Evolutionary conservation across 2,797 vertebrate species (phyloP).

Genomic region (Chaetodon trifasciatus): DNA sequence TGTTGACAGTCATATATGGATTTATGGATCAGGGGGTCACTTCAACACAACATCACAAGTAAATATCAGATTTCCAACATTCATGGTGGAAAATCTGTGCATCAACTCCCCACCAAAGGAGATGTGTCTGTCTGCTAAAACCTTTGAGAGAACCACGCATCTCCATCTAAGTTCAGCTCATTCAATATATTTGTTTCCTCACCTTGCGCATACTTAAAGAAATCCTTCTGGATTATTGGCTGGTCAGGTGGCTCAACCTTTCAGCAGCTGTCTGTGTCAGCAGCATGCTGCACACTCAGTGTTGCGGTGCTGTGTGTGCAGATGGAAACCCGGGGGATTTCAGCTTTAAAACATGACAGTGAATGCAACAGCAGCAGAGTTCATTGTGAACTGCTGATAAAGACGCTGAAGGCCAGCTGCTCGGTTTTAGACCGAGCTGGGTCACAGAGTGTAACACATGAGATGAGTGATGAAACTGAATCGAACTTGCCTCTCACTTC

Average conservation of each 20-base stretch:
- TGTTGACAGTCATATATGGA: constrained; percentile 18
- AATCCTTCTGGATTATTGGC: constrained; percentile 63
- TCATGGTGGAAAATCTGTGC: constrained; percentile 3
- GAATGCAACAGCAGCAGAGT: constrained; percentile 64
- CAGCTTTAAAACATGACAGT: constrained; percentile 58
- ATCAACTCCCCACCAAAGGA: neutral
- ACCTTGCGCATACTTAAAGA: constrained; percentile 45
- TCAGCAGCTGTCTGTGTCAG: constrained; percentile 75
- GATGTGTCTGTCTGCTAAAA: neutral
- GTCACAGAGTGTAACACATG: constrained; percentile 10
- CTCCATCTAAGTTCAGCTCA: constrained; percentile 25
- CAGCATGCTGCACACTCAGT: constrained; percentile 55
- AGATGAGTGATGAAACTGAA: neutral
- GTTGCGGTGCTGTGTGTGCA: constrained; percentile 74
- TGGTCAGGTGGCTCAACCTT: constrained; percentile 64
- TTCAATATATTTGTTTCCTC: constrained; percentile 52
- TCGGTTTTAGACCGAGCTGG: constrained; percentile 8
- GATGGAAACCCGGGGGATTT: constrained; percentile 65
- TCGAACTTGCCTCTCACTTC: neutral
- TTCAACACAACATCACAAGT: constrained; percentile 20
- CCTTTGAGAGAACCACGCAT: constrained; percentile 3
- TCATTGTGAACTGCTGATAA: constrained; percentile 63
- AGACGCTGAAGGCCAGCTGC: constrained; percentile 63
- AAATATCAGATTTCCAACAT: constrained; percentile 32
- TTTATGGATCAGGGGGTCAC: constrained; percentile 21